Conservation (phyloP, 2,797 vertebrate genomes). For the Chrysocyon brachyurus region DNA sequence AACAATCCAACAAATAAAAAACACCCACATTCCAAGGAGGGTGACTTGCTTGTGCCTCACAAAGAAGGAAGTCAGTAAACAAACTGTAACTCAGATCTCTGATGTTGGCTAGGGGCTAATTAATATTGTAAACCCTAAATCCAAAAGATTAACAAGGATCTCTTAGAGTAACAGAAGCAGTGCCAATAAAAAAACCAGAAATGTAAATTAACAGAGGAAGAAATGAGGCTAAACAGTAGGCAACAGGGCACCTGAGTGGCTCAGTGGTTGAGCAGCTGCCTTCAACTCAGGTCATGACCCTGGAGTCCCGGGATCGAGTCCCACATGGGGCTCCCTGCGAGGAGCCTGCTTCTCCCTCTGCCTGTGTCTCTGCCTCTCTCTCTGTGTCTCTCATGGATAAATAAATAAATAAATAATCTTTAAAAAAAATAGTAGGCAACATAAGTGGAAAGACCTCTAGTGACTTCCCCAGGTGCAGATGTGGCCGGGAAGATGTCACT, state of each 20-base stretch:
- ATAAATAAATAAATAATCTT: too few species aligned
- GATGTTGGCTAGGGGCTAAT: neutral
- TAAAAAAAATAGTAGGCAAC: too few species aligned
- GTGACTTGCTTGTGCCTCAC: neutral
- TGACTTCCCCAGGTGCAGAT: too few species aligned
- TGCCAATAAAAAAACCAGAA: slow-evolving; percentile 58
- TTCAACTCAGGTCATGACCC: too few species aligned
- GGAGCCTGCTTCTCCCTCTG: too few species aligned
- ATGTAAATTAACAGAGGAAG: neutral
- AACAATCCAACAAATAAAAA: neutral
- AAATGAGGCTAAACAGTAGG: slow-evolving; percentile 56
- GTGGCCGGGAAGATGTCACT: too few species aligned
- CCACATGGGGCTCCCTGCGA: too few species aligned
- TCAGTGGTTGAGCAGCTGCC: too few species aligned
- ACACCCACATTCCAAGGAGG: neutral
- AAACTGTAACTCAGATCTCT: neutral
- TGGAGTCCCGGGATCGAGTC: too few species aligned
- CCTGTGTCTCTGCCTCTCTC: too few species aligned
- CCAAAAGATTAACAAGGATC: slow-evolving; percentile 57
- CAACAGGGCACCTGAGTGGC: neutral
- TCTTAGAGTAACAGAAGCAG: slow-evolving; percentile 41
- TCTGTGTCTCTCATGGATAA: too few species aligned
- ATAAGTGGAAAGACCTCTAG: too few species aligned
- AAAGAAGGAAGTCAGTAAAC: neutral
- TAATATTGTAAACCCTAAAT: slow-evolving; percentile 32